Evolutionary conservation across 92 coral and sea anemone species (phyloP).

Genomic region (Porites rus): DNA sequence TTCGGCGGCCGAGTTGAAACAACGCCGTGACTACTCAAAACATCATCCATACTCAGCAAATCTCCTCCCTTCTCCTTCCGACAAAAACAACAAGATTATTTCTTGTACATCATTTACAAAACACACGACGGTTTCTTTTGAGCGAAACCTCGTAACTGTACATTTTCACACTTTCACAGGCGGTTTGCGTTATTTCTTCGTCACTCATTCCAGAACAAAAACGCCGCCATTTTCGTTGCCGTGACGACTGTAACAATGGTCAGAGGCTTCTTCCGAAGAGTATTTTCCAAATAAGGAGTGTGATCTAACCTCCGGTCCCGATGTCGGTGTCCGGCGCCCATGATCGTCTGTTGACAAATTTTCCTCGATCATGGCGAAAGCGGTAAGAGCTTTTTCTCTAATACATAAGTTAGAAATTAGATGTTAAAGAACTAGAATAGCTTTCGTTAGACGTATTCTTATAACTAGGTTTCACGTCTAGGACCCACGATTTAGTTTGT

Average conservation of each 20-base stretch:
- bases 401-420: not conserved
- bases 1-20: slow-evolving; percentile 76
- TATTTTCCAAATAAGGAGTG: slow-evolving; percentile 53
- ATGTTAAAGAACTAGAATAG: not conserved
- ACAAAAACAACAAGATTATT: not conserved
- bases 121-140: not conserved
- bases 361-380: slow-evolving; percentile 76
- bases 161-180: slow-evolving; percentile 16
- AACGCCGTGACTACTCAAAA: slow-evolving; percentile 42
- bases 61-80: not conserved
- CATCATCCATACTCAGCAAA: slow-evolving; percentile 32
- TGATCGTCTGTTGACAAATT: slow-evolving; percentile 31
- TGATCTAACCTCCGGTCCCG: not conserved
- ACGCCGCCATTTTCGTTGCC: slow-evolving; percentile 89
- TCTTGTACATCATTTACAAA: not conserved
- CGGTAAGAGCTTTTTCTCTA: slow-evolving; percentile 48
- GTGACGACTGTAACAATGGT: slow-evolving; percentile 94
- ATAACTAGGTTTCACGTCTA: not conserved
- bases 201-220: slow-evolving; percentile 78
- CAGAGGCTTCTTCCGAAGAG: slow-evolving; percentile 77
- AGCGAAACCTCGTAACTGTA: slow-evolving; percentile 15
- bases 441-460: not conserved
- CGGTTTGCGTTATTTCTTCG: slow-evolving; percentile 11
- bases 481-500: not conserved
- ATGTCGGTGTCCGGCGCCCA: too few relatives aligned